phyloP scores from a whole-genome alignment of 1,140 invertebrate genomes.

The Scaptodrosophila lebanonensis region DNA sequence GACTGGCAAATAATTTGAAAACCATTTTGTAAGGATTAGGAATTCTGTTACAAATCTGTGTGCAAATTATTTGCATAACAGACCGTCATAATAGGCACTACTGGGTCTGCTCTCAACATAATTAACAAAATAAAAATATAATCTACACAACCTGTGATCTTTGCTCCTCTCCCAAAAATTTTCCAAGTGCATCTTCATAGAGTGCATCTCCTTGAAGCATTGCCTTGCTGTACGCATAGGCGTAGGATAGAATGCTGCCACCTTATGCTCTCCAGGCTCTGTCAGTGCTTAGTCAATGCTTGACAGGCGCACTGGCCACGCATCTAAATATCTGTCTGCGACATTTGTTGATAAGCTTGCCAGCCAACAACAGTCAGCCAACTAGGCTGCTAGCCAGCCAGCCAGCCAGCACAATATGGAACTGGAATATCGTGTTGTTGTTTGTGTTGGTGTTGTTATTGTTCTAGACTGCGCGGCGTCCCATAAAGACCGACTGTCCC shows the following conservation, averaged over 20 bases:
- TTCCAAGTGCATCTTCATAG: too few species aligned
- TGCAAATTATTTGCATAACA: too few species aligned
- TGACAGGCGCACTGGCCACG: conserved; percentile 26
- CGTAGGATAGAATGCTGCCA: not conserved
- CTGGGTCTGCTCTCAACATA: too few species aligned
- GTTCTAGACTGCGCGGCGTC: conserved; percentile 67
- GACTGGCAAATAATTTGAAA: too few species aligned
- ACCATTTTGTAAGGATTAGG: too few species aligned
- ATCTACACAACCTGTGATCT: too few species aligned
- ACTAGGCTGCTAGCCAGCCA: conserved; percentile 17
- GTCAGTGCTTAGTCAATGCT: not conserved
- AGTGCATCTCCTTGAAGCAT: too few species aligned
- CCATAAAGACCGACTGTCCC: conserved; percentile 14
- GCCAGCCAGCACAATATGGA: conserved; percentile 32
- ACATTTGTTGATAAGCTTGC: conserved; percentile 67
- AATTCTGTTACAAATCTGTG: too few species aligned
- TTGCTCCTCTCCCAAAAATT: too few species aligned
- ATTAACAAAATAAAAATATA: too few species aligned
- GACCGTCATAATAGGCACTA: too few species aligned
- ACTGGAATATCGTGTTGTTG: conserved; percentile 26
- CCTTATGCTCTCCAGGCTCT: not conserved
- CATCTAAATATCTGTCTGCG: conserved; percentile 64
- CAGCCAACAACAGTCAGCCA: conserved; percentile 16
- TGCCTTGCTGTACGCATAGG: too few species aligned
- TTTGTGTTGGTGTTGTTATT: conserved; percentile 41